Base-by-base conservation (phyloP, 2,113 vertebrate genomes). In the Lagopus muta region DNA sequence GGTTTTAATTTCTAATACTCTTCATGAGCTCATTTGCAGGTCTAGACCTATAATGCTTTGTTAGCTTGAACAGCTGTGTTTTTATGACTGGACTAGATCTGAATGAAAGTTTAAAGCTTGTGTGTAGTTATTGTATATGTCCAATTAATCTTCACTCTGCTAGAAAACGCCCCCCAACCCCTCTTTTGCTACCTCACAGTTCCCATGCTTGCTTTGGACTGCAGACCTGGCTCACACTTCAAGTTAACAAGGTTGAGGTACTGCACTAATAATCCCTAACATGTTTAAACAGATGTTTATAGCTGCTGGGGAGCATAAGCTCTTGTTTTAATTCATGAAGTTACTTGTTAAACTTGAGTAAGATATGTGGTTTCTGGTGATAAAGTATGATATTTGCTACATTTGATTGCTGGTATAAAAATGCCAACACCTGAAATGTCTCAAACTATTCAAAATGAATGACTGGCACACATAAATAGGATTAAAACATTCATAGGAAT, bases 201-300 rank as follows among this genome's bases (percentile, higher is more conserved):
- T 88, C 79, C 60, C 67, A 25, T 95, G 94, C 96, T 96, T 96
- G 91, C 72, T 93, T 96, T 95, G 92, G 96, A 94, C 89, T 74
- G 85, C 87, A 94, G 45, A 80, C 72, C 89, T 93, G 95, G 92
- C 91, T 96, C 88, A 89, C 87, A 92, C 94, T 88, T 94, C 65
- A 60, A 30, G 64, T 92, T 95, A 94, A 94, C 78, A 92, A 81
- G 92, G 69, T 72, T 95, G 79, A 94, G 72, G 89, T 96, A 91
- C 69, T 82, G 65, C 77, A 45, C 74, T 86, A 93, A 86, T 92
- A 96, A 96, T 91, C 92, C 75, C 64, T 85, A 83, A 89, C 91
- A 92, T 93, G 85, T 96, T 96, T 93, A 74, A 94, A 96, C 95
- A 96, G 96, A 94, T 96, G 87, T 94, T 95, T 94, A 89, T 92